Evolutionary conservation across 2,888 invertebrate genomes (phyloP), one percentile per base, ranked within the genome.

Genomic region (Caenorhabditis zanzibari): DNA sequence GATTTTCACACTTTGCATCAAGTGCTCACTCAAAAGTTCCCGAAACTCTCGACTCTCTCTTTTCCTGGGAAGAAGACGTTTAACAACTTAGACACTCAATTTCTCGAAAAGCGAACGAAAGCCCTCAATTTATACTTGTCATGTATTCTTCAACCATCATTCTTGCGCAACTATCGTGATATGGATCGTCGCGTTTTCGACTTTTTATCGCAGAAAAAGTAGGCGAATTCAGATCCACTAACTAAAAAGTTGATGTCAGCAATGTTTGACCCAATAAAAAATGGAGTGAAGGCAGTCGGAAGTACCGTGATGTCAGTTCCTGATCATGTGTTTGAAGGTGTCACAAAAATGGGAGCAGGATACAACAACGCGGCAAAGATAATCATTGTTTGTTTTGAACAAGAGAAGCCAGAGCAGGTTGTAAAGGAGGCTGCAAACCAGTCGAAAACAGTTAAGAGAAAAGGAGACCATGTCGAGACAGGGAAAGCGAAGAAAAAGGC

Each of bases 31-130:
- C 92, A 93, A 89, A 93, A 93, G 95, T 96, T 95, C 94, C 95
- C 95, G 38, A 95, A 95, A 92, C 93, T 97, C 26, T 94, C 95
- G 0, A 95, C 95, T 89, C 93, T 97, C 41, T 94, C 95, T 28
- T 96, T 97, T 92, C 97, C 97, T 0, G 96, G 95, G 0, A 98
- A 97, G 93, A 96, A 96, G 92, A 95, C 97, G 61, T 96, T 97
- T 93, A 96, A 97, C 92, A 97, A 97, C 92, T 96, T 96, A 92
- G 96, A 96, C 77, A 92, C 93, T 82, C 93, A 93, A 35, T 94
- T 97, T 28, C 93, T 97, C 73, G 97, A 97, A 92, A 95, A 95
- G 90, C 94, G 97, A 22, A 96, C 96, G 94, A 92, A 92, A 82
- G 88, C 88, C 10, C 54, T 88, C 14, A 88, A 88, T 59, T 59